Evolutionary conservation across 1,140 invertebrate genomes (phyloP), one percentile per base, ranked within the genome.

Genomic region (Dryas iulia): DNA sequence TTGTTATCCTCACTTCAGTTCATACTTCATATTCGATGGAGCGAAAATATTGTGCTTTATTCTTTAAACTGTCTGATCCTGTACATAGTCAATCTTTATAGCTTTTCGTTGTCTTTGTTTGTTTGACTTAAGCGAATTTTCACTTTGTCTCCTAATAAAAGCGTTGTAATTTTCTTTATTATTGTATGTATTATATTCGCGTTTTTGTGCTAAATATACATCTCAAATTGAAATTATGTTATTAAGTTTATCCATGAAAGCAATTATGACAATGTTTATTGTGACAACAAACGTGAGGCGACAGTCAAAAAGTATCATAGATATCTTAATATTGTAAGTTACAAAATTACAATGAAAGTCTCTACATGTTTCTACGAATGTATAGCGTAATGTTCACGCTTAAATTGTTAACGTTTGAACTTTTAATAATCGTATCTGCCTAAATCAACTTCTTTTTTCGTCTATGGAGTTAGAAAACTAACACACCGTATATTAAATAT

Each of bases 21-120:
- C 28, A 59, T 60, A 60, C 39, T 67, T 54, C 18, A 60, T 23
- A 12, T 53, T 53, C 47, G 10, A 66, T 66, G 64, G 33, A 66
- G 24, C 7, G 33, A 39, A 59, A 66, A 47, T 58, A 47, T 59
- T 53, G 11, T 26, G n/a, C 31, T 59, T 66, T 59, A 66, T 28
- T 59, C 59, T 52, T 28, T 52, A 62, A 52, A 52, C 12, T 10
- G 7, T 62, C 21, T 26, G 18, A 62, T 62, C 7, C 24, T 25
- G 2, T 28, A 47, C 2, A 35, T 26, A 6, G 35, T 62, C 18
- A 18, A 26, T 12, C 28, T 62, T 26, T 10, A 24, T 25, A 39
- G 14, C 24, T 62, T 30, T 26, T 62, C 24, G 18, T 12, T 11
- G 24, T 2, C 35, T 61, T 31, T 33, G 18, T 21, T 21, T 10